Evolutionary conservation across 2,888 invertebrate genomes (phyloP).

Genomic region (Tetrapedia diversipes): DNA sequence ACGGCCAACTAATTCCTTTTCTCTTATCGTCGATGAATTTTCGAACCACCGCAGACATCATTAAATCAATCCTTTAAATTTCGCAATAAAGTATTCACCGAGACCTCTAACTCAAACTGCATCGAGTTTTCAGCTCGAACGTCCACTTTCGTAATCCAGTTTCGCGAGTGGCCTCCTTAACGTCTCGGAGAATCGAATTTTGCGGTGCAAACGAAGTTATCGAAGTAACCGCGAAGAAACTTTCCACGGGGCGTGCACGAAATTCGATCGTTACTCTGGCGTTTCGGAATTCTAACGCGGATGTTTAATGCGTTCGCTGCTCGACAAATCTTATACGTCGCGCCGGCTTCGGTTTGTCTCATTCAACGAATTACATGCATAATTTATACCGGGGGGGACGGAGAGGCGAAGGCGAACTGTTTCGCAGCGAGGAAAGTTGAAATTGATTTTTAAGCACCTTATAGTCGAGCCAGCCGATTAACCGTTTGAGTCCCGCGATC

Average conservation of each 20-base stretch:
- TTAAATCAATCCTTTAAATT: neutral
- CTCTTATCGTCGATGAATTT: slow-evolving; percentile 40
- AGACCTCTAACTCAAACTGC: neutral
- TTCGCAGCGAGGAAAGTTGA: no score
- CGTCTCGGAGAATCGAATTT: neutral
- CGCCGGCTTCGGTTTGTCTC: no score
- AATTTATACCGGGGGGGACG: no score
- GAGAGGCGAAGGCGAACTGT: no score
- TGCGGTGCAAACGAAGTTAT: neutral
- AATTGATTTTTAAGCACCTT: no score
- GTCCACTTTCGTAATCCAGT: neutral
- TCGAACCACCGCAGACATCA: slow-evolving; percentile 22
- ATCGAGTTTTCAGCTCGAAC: neutral
- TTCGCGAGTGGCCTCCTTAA: neutral
- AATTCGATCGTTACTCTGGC: neutral
- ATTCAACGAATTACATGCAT: no score
- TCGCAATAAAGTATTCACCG: neutral
- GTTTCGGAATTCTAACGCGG: neutral
- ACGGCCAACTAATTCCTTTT: slow-evolving; percentile 55
- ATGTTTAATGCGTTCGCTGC: no score
- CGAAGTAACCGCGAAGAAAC: neutral
- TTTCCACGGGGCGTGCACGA: neutral
- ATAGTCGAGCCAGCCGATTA: no score
- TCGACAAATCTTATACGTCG: no score
- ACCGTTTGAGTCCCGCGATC: no score